phyloP scores from a whole-genome alignment of 2,888 invertebrate species.

The Pheosia gnoma region DNA sequence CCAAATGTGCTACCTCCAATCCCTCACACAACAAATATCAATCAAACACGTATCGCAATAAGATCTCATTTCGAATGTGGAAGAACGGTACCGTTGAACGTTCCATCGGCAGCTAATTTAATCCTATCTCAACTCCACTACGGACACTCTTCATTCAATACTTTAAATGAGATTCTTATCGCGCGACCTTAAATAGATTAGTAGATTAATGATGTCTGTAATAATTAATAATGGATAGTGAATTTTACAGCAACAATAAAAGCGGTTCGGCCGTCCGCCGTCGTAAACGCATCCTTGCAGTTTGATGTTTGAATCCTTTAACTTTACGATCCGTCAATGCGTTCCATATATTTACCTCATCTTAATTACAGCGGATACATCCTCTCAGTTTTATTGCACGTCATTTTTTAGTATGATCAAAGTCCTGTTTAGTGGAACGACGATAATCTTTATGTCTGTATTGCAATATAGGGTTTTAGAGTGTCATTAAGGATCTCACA shows the following conservation, averaged over 20 bases:
- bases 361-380: slow-evolving; percentile 77
- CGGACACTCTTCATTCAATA: slow-evolving; percentile 84
- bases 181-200: slow-evolving; percentile 83
- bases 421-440: slow-evolving; percentile 51
- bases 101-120: slow-evolving; percentile 60
- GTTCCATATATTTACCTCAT: slow-evolving; percentile 78
- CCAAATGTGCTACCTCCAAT: slow-evolving; percentile 41
- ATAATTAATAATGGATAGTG: slow-evolving; percentile 84
- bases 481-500: slow-evolving; percentile 43
- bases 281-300: slow-evolving; percentile 79
- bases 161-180: slow-evolving; percentile 85
- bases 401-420: slow-evolving; percentile 68
- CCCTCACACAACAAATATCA: slow-evolving; percentile 16
- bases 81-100: slow-evolving; percentile 27
- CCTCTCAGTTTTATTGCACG: slow-evolving; percentile 70
- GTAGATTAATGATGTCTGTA: slow-evolving; percentile 84
- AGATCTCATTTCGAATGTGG: slow-evolving; percentile 27
- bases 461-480: slow-evolving; percentile 39
- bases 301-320: slow-evolving; percentile 79
- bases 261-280: slow-evolving; percentile 73
- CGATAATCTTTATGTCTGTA: slow-evolving; percentile 47
- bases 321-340: slow-evolving; percentile 80
- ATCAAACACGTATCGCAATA: slow-evolving; percentile 21
- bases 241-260: slow-evolving; percentile 84
- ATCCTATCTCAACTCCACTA: slow-evolving; percentile 82